A percentile compares a stretch with the other conserved stretches of the same genome.
Conservation (phyloP, 2,888 invertebrate genomes). For the Arctia plantaginis region DNA sequence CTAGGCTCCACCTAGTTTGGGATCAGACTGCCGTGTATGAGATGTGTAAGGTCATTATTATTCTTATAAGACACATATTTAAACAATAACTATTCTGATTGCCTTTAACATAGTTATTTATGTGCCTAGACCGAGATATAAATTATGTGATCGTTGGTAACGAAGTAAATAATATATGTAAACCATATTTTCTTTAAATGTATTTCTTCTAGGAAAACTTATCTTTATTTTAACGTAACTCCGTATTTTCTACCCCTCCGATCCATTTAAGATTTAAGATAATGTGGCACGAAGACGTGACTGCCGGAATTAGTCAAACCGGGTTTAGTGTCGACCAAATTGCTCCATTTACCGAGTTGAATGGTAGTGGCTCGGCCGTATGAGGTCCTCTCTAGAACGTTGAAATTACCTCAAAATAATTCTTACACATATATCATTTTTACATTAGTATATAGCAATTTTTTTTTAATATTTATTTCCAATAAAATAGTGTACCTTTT, state of each 20-base stretch:
- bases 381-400: background rate
- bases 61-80: too few relatives aligned
- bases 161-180: background rate
- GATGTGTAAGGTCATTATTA: too few relatives aligned
- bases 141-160: background rate
- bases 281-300: slow-evolving; percentile 11
- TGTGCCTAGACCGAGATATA: background rate
- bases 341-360: background rate
- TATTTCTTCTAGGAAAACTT: background rate
- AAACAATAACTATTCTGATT: background rate
- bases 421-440: background rate
- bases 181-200: background rate
- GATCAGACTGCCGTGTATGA: too few relatives aligned
- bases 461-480: background rate
- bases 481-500: too few relatives aligned
- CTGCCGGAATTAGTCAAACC: slow-evolving; percentile 4
- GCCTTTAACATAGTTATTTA: background rate
- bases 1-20: too few relatives aligned
- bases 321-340: slow-evolving; percentile 8
- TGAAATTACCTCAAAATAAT: background rate
- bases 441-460: too few relatives aligned
- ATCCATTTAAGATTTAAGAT: background rate
- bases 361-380: background rate
- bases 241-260: background rate
- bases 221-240: background rate